phyloP scores from a whole-genome alignment of 92 coral and sea anemone species.

The Bergia puertoricense region DNA sequence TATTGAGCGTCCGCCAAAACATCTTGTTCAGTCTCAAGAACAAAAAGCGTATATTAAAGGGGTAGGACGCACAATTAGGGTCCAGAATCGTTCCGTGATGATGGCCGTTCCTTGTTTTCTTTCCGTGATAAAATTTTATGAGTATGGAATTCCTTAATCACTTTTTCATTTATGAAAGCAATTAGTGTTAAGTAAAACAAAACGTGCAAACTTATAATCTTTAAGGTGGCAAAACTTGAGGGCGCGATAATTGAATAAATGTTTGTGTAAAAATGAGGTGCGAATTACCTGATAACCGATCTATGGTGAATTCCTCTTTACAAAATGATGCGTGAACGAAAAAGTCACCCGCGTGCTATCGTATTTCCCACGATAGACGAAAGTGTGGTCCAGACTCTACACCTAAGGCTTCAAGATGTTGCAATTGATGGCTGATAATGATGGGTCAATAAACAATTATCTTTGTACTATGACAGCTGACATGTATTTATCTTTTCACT shows the following conservation, averaged over 20 bases:
- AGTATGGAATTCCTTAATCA: neutral
- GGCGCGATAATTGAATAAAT: too few relatives aligned
- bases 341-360: neutral
- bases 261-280: neutral
- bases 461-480: neutral
- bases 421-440: neutral
- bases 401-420: neutral
- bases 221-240: neutral
- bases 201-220: neutral
- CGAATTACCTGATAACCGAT: neutral
- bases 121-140: neutral
- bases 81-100: neutral
- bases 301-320: too few relatives aligned
- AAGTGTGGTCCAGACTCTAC: neutral
- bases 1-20: too few relatives aligned
- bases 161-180: neutral
- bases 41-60: too few relatives aligned
- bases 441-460: neutral
- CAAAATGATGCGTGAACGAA: too few relatives aligned
- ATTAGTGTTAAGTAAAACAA: neutral
- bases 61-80: too few relatives aligned
- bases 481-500: neutral
- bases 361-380: neutral
- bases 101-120: neutral
- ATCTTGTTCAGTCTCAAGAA: too few relatives aligned